Percentiles rank a stretch among this genome's conserved stretches.
Conservation (phyloP, 1,140 invertebrate species). For the Holotrichia oblita region DNA sequence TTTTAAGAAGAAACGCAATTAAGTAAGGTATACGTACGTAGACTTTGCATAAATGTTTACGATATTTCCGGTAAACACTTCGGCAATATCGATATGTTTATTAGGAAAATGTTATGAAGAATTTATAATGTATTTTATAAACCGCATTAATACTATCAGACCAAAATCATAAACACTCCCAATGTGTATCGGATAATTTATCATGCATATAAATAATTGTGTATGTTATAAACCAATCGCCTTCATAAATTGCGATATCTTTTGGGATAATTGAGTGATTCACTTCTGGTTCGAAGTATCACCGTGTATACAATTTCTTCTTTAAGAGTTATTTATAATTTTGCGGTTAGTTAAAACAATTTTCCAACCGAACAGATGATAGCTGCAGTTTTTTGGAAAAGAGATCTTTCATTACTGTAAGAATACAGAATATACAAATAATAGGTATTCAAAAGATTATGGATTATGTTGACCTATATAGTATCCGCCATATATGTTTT, state of each 20-base stretch:
- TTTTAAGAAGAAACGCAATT: slow-evolving; percentile 1
- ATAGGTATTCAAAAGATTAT: too few species aligned
- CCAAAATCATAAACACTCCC: background rate
- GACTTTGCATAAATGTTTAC: slow-evolving; percentile 5
- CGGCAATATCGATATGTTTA: background rate
- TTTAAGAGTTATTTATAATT: background rate
- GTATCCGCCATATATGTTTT: background rate
- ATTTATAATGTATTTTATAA: slow-evolving; percentile 22
- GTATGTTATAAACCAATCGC: background rate
- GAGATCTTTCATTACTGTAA: background rate
- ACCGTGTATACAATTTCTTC: background rate
- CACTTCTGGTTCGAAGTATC: slow-evolving; percentile 1
- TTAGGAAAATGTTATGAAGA: background rate
- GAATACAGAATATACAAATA: background rate
- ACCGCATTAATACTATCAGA: slow-evolving; percentile 13
- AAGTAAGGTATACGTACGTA: background rate
- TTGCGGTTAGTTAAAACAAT: background rate
- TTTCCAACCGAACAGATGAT: background rate
- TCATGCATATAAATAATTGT: background rate
- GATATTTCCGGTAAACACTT: background rate
- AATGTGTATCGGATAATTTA: background rate
- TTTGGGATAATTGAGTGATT: slow-evolving; percentile 1
- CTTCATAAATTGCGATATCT: background rate
- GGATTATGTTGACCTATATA: background rate
- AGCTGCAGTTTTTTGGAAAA: background rate